Base-by-base conservation (phyloP, 2,888 invertebrate genomes). In the Scaptomyza caliginosa region DNA sequence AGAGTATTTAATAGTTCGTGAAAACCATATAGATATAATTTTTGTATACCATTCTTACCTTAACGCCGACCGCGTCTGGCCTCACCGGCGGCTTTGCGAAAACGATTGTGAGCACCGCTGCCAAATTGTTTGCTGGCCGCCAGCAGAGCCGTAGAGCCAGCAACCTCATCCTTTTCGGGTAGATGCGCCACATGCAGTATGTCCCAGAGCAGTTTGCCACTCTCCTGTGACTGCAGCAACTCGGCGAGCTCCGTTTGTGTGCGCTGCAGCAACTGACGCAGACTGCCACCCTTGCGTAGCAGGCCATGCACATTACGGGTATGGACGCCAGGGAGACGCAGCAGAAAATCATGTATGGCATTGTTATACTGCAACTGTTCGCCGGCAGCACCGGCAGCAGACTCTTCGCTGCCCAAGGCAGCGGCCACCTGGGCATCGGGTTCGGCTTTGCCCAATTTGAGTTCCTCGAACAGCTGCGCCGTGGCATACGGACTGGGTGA, bases 401-500 rank as follows among this genome's bases (percentile, higher is more conserved):
- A 91, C 87, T 94, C 94, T 67, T 95, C 95, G 3, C 94, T 93
- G 59, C 96, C 96, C 46, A 96, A 92, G 2, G 95, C 93, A 10
- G 95, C 92, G 0, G 97, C 97, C 80, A 93, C 93, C 10, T 93
- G 93, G 0, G 94, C 92, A 90, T 94, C 94, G 0, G 98, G 98
- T 90, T 98, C 96, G 17, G 94, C 94, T 90, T 95, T 95, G 5
- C 96, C 96, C 92, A 94, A 93, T 95, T 99, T 99, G 0, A 99
- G 92, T 91, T 99, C 98, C 89, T 98, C 96, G 91, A 99, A 99
- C 43, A 99, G 92, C 91, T 99, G 98, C 0, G 98, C 98, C 0
- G 98, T 97, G 34, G 98, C 98, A 90, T 97, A 96, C 0, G 99
- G 98, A 90, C 96, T 97, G 2, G 98, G 97, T 10, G 98, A 98